These are phyloP conservation scores for Carapus acus DNA, from an alignment of 2,797 vertebrate genomes.

Conservation along the genomic window DNA sequence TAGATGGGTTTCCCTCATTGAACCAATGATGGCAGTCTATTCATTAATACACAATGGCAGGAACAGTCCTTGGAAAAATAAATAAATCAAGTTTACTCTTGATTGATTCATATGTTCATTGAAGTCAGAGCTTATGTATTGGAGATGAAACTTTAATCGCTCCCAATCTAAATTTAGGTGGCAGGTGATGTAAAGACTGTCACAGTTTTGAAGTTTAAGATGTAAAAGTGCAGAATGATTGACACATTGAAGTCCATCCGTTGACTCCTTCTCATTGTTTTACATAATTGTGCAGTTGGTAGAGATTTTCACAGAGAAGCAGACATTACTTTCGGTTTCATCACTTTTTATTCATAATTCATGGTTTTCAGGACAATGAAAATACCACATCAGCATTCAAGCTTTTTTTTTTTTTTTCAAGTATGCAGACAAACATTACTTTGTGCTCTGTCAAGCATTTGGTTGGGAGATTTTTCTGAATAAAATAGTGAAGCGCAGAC, in stretches of 20 bases:
- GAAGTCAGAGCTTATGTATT: too few relatives aligned
- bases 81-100: too few relatives aligned
- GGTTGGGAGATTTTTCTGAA: conserved; percentile 34
- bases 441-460: conserved; percentile 58
- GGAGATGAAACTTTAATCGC: too few relatives aligned
- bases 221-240: conserved; percentile 18
- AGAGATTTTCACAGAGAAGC: conserved; percentile 34
- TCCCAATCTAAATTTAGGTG: too few relatives aligned
- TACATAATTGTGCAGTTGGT: conserved; percentile 35
- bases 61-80: too few relatives aligned
- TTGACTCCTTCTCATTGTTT: conserved; percentile 16
- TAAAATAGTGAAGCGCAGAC: conserved; percentile 36
- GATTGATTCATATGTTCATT: too few relatives aligned
- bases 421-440: conserved; percentile 48
- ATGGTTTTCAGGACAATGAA: conserved; percentile 48
- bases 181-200: too few relatives aligned
- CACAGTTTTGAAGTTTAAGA: neutral
- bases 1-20: too few relatives aligned
- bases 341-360: conserved; percentile 64
- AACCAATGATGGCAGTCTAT: too few relatives aligned
- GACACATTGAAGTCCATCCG: conserved; percentile 34
- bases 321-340: conserved; percentile 61
- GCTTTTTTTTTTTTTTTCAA: conserved; percentile 48
- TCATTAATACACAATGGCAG: too few relatives aligned
- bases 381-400: conserved; percentile 62